A percentile compares a stretch with the other conserved stretches of the same genome.
Evolutionary conservation across 2,113 vertebrate species (phyloP).

Genomic region (Capricornis sumatraensis): DNA sequence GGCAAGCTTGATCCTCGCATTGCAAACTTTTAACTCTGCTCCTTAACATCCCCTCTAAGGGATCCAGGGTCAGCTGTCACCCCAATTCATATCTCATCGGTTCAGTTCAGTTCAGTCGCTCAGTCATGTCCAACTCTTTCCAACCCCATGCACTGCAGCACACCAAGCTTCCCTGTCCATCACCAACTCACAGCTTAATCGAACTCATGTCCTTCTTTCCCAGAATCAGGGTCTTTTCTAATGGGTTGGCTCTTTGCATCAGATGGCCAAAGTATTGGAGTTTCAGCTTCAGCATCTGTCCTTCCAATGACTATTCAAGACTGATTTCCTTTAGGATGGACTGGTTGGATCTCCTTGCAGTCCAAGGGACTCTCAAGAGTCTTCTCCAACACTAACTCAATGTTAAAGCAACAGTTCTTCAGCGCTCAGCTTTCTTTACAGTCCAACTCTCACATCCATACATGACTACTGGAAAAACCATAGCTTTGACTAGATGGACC

Average conservation of each 20-base stretch:
- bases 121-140: not conserved
- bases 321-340: not conserved
- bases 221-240: not conserved
- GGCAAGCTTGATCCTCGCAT: accelerated
- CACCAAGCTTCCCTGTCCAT: not conserved
- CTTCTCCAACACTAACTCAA: not conserved
- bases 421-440: not conserved
- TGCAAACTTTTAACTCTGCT: not conserved
- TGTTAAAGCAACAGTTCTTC: not conserved
- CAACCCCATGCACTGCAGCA: not conserved
- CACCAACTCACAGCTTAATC: not conserved
- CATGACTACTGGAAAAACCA: not conserved
- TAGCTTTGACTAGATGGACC: not conserved
- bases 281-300: not conserved
- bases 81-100: not conserved
- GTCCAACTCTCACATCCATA: not conserved
- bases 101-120: not conserved
- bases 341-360: not conserved
- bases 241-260: not conserved
- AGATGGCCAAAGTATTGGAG: not conserved
- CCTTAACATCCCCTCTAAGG: no score
- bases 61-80: not conserved
- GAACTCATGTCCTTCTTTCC: not conserved
- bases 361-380: not conserved
- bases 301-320: not conserved